These are phyloP conservation scores for Umimayanthus kanabou DNA, from an alignment of 92 coral and sea anemone species.

Conservation along the genomic window DNA sequence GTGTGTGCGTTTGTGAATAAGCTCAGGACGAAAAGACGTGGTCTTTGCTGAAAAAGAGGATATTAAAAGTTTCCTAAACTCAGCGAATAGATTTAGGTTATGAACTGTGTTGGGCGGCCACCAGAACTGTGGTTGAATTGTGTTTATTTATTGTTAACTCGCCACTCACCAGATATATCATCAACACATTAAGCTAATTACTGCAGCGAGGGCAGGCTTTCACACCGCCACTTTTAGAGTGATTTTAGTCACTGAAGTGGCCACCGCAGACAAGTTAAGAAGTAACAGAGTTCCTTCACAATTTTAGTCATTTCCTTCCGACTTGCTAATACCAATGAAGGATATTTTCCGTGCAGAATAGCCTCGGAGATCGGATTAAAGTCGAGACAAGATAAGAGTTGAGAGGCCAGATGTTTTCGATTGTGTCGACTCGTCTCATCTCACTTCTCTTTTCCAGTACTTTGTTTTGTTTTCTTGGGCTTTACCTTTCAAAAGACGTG, in stretches of 20 bases:
- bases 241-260: neutral
- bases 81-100: neutral
- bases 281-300: slow-evolving; percentile 2
- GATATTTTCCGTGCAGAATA: neutral
- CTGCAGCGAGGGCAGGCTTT: neutral
- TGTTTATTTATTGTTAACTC: slow-evolving; percentile 17
- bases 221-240: neutral
- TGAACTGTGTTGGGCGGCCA: slow-evolving; percentile 10
- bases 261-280: neutral
- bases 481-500: neutral
- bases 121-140: slow-evolving; percentile 7
- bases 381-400: slow-evolving; percentile 37
- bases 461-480: slow-evolving; percentile 18
- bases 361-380: slow-evolving; percentile 41
- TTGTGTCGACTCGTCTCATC: slow-evolving; percentile 9
- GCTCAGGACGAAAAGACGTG: neutral
- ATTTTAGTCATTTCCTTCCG: slow-evolving; percentile 24
- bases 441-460: neutral
- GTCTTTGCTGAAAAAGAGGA: neutral
- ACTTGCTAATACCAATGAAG: slow-evolving; percentile 17
- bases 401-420: slow-evolving; percentile 33
- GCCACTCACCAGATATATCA: slow-evolving; percentile 28
- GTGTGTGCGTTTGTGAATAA: neutral
- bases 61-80: neutral
- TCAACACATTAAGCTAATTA: slow-evolving; percentile 25